Evolutionary conservation across 2,797 vertebrate genomes (phyloP).

Genomic region (Myripristis jacobus): DNA sequence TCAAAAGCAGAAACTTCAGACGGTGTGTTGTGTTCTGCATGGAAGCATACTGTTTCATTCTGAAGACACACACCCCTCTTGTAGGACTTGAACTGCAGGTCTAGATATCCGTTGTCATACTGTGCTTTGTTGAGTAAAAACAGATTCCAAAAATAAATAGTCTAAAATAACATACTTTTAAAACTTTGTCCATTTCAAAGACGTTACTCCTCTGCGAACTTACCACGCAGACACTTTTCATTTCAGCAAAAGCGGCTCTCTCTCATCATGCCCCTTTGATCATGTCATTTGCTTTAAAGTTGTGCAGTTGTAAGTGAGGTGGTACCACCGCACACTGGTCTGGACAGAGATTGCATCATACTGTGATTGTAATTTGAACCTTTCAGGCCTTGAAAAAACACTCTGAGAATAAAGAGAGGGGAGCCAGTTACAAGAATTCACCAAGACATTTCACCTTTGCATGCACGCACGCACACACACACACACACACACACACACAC

Average conservation of each 20-base stretch:
- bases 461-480: conserved; percentile 25
- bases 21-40: conserved; percentile 17
- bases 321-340: conserved; percentile 21
- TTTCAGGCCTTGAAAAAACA: conserved; percentile 11
- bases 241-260: conserved; percentile 33
- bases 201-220: neutral
- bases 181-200: neutral
- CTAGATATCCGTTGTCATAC: too few species aligned
- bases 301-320: conserved; percentile 26
- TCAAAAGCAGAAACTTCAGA: conserved; percentile 3
- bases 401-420: conserved; percentile 9
- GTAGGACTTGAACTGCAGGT: neutral
- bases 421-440: conserved; percentile 1
- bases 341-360: conserved; percentile 40
- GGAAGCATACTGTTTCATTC: neutral
- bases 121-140: too few species aligned
- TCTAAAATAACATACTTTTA: too few species aligned
- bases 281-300: conserved; percentile 26
- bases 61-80: neutral
- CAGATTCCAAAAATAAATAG: too few species aligned
- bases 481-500: conserved; percentile 10
- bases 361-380: conserved; percentile 37
- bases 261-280: conserved; percentile 44
- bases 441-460: conserved; percentile 5
- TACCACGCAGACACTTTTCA: conserved; percentile 23